phyloP scores from a whole-genome alignment of 2,797 vertebrate species.

The Argentina silus region DNA sequence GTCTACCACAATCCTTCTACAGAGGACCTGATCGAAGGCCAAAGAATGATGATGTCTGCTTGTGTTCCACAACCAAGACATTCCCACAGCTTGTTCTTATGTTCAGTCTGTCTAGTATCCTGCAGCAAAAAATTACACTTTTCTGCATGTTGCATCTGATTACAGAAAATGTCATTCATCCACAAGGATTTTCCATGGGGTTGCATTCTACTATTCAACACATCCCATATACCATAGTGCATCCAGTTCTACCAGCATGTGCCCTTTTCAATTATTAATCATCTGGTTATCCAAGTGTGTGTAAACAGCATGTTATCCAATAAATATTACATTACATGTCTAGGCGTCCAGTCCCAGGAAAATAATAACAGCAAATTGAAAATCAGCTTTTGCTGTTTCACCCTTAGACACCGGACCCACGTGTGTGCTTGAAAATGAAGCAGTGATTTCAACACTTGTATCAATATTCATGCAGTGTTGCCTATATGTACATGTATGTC shows the following conservation, averaged over 20 bases:
- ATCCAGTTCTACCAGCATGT: constrained; percentile 25
- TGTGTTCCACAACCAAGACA: background rate
- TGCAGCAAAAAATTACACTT: background rate
- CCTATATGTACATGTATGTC: too few relatives aligned
- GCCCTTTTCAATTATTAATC: constrained; percentile 70
- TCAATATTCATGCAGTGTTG: too few relatives aligned
- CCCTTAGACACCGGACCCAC: constrained; percentile 32
- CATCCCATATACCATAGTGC: background rate
- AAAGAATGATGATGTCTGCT: constrained; percentile 3
- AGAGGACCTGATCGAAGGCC: background rate
- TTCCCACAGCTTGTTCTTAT: background rate
- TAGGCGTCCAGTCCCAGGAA: constrained; percentile 25
- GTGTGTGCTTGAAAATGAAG: too few relatives aligned
- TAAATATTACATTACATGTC: constrained; percentile 61
- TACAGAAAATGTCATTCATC: background rate
- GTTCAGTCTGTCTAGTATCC: background rate
- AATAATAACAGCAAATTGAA: constrained; percentile 32
- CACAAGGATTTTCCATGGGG: background rate
- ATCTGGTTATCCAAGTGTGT: constrained; percentile 53
- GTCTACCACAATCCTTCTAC: background rate
- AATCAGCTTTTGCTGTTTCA: constrained; percentile 24
- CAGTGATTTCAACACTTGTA: too few relatives aligned
- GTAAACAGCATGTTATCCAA: constrained; percentile 45
- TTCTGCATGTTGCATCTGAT: background rate
- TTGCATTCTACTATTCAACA: background rate